Conservation (phyloP, 30 jellyfish, hydroid and myxozoan genomes). For the Turritopsis rubra region DNA sequence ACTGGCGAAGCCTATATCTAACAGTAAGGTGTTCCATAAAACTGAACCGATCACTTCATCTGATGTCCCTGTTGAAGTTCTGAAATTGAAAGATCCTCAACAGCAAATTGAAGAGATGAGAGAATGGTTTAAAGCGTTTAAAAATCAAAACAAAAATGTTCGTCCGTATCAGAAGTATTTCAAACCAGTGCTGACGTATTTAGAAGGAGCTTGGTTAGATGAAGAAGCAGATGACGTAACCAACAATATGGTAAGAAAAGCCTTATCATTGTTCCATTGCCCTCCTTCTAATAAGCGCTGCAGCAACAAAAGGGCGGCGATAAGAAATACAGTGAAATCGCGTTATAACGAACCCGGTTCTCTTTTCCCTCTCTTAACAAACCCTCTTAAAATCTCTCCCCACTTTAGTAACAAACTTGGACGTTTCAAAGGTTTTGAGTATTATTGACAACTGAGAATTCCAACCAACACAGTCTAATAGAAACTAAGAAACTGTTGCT, state of each 20-base stretch:
- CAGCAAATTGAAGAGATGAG: slow-evolving; percentile 67
- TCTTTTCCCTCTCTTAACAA: too few relatives aligned
- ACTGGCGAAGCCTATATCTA: slow-evolving; percentile 13
- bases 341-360: too few relatives aligned
- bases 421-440: too few relatives aligned
- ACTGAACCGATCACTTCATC: slow-evolving; percentile 55
- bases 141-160: slow-evolving; percentile 51
- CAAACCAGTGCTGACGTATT: slow-evolving; percentile 69
- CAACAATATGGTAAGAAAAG: background rate
- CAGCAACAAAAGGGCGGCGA: too few relatives aligned
- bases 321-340: too few relatives aligned
- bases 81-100: background rate
- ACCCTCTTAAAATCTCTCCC: too few relatives aligned
- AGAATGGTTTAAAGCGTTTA: slow-evolving; percentile 77
- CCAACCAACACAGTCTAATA: too few relatives aligned
- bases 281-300: background rate
- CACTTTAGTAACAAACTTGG: too few relatives aligned
- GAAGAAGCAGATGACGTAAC: slow-evolving; percentile 26
- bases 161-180: slow-evolving; percentile 57
- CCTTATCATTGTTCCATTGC: background rate
- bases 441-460: too few relatives aligned
- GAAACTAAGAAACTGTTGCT: too few relatives aligned
- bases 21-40: slow-evolving; percentile 30
- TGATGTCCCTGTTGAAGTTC: slow-evolving; percentile 66
- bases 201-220: slow-evolving; percentile 87